These are phyloP conservation scores for Trinorchestia longiramus DNA, from an alignment of 1,140 invertebrate species.

Conservation along the genomic window DNA sequence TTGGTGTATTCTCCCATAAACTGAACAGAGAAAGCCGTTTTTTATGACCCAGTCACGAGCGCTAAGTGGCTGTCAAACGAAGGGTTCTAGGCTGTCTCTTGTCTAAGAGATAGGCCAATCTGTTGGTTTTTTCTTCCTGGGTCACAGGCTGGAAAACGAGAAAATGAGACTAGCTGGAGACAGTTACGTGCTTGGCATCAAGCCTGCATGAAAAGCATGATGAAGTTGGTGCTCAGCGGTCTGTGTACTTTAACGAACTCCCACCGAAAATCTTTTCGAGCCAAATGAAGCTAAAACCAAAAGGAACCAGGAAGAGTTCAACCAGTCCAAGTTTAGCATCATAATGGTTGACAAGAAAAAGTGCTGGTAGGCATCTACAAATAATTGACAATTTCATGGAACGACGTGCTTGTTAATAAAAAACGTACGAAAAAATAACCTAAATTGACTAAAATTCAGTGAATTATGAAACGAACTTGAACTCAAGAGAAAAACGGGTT, in stretches of 20 bases:
- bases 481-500: too few relatives aligned
- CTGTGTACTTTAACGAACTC: neutral
- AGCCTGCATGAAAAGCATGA: neutral
- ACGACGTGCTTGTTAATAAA: too few relatives aligned
- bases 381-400: too few relatives aligned
- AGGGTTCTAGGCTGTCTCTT: neutral
- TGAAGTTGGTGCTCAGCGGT: neutral
- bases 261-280: neutral
- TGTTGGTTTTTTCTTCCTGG: neutral
- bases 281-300: neutral
- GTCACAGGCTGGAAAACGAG: neutral
- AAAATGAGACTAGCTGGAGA: neutral
- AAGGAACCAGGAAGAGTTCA: neutral
- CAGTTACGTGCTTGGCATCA: neutral
- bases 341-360: too few relatives aligned
- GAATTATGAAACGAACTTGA: too few relatives aligned
- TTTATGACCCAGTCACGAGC: neutral
- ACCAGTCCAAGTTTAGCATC: neutral
- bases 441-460: too few relatives aligned
- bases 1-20: neutral
- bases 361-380: too few relatives aligned
- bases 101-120: neutral
- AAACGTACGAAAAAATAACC: too few relatives aligned
- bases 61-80: neutral
- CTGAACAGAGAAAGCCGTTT: neutral